These are phyloP conservation scores for Chlamydotis undulata DNA, from an alignment of 2,113 vertebrate species.

Conservation along the genomic window DNA sequence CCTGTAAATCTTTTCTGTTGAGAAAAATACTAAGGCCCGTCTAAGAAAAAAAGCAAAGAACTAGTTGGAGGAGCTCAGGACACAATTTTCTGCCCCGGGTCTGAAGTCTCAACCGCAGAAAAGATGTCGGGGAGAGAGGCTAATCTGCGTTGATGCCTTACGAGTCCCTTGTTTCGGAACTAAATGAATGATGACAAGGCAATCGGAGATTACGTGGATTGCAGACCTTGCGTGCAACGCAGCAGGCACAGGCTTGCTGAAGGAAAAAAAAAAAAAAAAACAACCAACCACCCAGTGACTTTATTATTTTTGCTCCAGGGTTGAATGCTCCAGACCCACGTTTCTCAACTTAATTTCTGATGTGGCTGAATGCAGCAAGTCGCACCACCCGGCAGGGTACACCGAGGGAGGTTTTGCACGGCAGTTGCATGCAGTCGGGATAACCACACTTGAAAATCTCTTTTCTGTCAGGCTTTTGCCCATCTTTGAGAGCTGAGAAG, in stretches of 20 bases:
- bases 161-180: not conserved
- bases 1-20: not conserved
- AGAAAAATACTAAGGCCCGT: not conserved
- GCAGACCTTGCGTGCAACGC: not conserved
- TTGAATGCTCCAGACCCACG: not conserved
- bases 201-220: rapidly evolving
- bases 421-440: rapidly evolving
- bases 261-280: not conserved
- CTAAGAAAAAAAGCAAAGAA: not conserved
- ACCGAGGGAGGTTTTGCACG: not conserved
- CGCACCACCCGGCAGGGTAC: not conserved
- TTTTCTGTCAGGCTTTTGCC: not conserved
- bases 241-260: not conserved
- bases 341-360: not conserved
- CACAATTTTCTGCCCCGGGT: not conserved
- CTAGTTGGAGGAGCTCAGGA: not conserved
- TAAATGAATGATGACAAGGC: not conserved
- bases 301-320: not conserved
- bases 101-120: not conserved
- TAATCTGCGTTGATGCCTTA: not conserved
- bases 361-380: not conserved
- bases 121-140: not conserved
- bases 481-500: not conserved
- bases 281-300: not conserved
- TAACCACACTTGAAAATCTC: not conserved